Evolutionary conservation across 2,888 invertebrate genomes (phyloP).

Genomic region (Tanaodytes sp.): DNA sequence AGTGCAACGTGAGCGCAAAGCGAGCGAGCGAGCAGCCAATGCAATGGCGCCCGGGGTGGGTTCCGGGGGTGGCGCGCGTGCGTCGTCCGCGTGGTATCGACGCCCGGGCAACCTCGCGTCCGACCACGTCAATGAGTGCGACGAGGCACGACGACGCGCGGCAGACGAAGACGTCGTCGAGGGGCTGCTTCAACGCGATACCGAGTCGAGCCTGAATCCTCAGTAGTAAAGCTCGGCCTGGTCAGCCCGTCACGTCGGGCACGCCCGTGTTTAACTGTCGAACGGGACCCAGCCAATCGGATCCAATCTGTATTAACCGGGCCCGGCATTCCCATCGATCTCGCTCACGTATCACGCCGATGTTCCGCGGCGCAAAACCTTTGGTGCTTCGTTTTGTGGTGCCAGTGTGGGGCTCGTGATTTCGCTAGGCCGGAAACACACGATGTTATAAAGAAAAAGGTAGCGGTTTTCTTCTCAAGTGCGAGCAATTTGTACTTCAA

Average conservation of each 20-base stretch:
- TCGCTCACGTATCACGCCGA: background rate
- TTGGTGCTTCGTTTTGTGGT: too few relatives aligned
- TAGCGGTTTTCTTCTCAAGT: too few relatives aligned
- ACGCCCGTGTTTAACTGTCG: too few relatives aligned
- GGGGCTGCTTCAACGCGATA: slow-evolving; percentile 52
- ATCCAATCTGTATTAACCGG: too few relatives aligned
- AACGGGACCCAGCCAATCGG: too few relatives aligned
- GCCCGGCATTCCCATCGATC: background rate
- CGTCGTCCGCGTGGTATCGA: slow-evolving; percentile 67
- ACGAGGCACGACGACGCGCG: slow-evolving; percentile 37
- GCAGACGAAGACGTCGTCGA: slow-evolving; percentile 40
- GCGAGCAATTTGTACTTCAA: too few relatives aligned
- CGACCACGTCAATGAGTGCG: slow-evolving; percentile 32
- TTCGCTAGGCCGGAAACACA: too few relatives aligned
- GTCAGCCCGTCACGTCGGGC: slow-evolving; percentile 62
- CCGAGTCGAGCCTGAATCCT: slow-evolving; percentile 38
- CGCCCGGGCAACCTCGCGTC: slow-evolving; percentile 64
- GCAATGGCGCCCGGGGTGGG: slow-evolving; percentile 58
- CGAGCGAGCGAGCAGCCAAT: slow-evolving; percentile 57
- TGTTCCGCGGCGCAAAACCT: too few relatives aligned
- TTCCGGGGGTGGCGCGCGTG: slow-evolving; percentile 69
- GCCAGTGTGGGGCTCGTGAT: too few relatives aligned
- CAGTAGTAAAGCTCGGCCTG: slow-evolving; percentile 70
- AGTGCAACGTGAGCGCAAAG: too few relatives aligned
- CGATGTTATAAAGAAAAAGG: too few relatives aligned